These are phyloP conservation scores for Amblyjoppa fuscipennis DNA, from an alignment of 2,888 invertebrate species.

Conservation along the genomic window DNA sequence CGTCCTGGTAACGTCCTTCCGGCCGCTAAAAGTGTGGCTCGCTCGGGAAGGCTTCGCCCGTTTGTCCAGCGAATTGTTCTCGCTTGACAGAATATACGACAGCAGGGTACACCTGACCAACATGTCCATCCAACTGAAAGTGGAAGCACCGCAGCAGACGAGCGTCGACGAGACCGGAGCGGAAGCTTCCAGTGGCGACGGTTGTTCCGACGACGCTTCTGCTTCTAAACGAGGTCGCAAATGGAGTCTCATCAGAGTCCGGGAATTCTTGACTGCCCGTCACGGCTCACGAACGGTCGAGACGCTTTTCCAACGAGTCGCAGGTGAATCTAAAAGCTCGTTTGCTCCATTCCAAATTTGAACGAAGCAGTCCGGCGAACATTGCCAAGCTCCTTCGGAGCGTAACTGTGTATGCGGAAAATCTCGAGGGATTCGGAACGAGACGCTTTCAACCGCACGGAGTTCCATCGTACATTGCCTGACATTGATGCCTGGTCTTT, in stretches of 20 bases:
- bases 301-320: conserved; percentile 85
- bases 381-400: background rate
- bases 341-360: background rate
- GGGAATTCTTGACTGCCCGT: conserved; percentile 86
- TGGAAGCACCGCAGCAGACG: conserved; percentile 49
- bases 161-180: conserved; percentile 76
- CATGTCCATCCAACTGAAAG: conserved; percentile 86
- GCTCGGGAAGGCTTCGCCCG: conserved; percentile 89
- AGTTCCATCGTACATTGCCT: background rate
- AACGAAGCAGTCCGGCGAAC: background rate
- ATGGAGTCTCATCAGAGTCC: conserved; percentile 86
- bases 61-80: conserved; percentile 87
- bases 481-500: background rate
- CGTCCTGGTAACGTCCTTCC: conserved; percentile 87
- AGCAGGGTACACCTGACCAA: conserved; percentile 87
- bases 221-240: conserved; percentile 85
- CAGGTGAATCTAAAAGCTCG: conserved; percentile 75
- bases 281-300: conserved; percentile 86
- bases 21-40: conserved; percentile 86
- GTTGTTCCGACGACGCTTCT: conserved; percentile 35
- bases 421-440: background rate
- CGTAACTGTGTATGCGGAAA: background rate
- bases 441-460: background rate
- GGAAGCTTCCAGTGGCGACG: conserved; percentile 78
- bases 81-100: conserved; percentile 87